Base-by-base conservation (phyloP, 2,888 invertebrate genomes). In the Nowickia ferox region DNA sequence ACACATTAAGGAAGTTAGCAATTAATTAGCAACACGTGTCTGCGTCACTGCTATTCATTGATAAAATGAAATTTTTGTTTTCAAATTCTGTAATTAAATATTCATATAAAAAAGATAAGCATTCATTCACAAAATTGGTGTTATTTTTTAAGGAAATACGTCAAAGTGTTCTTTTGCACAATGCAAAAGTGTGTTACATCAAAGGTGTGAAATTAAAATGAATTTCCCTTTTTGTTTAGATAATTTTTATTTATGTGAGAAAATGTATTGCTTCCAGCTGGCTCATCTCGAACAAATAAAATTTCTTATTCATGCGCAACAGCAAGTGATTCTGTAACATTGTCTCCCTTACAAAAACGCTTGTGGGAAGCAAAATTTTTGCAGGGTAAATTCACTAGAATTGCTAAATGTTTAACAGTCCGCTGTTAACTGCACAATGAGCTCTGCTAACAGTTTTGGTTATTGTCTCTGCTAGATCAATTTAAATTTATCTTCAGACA, bases 111-210 rank as follows among this genome's bases (percentile, higher is more conserved):
- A 53, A 57, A 61, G n/a, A 71, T 65, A 57, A 63, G 44, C 48
- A 38, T 44, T 75, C 81, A 81, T 81, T 81, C 81, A 81, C 59
- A 75, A 81, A 75, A 53, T 38, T 22, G 3, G 30, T 46, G n/a
- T 42, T 44, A 38, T 63, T 72, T 61, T 10, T 61, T 10, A 30
- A 75, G 81, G 81, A 81, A 81, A 81, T 69, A 55, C 81, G 75
- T 81, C 81, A 81, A 10, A 66, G 44, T 68, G 74, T 80, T 80
- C 74, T 80, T 80, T 80, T 80, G 68, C 68, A 68, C 44, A 22
- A 38, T 10, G 6, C 13, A 40, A 72, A 65, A 65, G 65, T 65
- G 65, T 65, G 57, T 48, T 74, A 72, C 11, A 57, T 57, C 42
- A 57, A 75, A 81, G 81, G 81, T 75, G 75, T 81, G 68, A 81